These are phyloP conservation scores for Cantharis rustica DNA, from an alignment of 2,888 invertebrate genomes.

Conservation along the genomic window DNA sequence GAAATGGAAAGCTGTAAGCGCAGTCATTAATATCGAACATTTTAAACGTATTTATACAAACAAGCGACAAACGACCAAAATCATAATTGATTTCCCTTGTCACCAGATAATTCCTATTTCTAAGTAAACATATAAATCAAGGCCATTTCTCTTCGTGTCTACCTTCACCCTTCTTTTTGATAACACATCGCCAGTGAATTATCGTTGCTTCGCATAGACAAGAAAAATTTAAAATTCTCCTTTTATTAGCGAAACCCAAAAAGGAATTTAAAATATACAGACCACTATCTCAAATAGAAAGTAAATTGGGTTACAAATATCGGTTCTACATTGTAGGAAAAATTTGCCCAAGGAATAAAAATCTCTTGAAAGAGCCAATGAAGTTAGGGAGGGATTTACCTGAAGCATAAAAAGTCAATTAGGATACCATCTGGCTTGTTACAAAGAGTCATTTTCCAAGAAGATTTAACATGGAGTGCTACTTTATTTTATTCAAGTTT, in stretches of 20 bases:
- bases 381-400: background rate
- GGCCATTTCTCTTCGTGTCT: constrained; percentile 3
- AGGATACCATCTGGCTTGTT: background rate
- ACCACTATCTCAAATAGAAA: background rate
- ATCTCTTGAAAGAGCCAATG: background rate
- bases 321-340: background rate
- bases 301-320: background rate
- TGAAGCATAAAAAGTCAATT: background rate
- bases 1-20: background rate
- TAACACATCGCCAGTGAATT: background rate
- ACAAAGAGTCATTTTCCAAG: background rate
- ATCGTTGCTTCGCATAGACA: background rate
- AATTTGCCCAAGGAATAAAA: background rate
- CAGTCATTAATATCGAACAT: background rate
- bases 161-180: background rate
- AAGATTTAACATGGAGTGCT: background rate
- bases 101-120: constrained; percentile 4
- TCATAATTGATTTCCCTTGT: constrained; percentile 4
- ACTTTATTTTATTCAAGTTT: background rate
- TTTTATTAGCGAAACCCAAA: background rate
- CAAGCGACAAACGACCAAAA: constrained; percentile 4
- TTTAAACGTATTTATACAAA: background rate
- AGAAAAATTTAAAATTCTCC: background rate
- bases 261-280: background rate
- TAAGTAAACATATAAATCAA: constrained; percentile 4